A percentile compares a stretch with the other conserved stretches of the same genome.
phyloP scores from a whole-genome alignment of 2,797 vertebrate species.

The Eulemur mongoz region DNA sequence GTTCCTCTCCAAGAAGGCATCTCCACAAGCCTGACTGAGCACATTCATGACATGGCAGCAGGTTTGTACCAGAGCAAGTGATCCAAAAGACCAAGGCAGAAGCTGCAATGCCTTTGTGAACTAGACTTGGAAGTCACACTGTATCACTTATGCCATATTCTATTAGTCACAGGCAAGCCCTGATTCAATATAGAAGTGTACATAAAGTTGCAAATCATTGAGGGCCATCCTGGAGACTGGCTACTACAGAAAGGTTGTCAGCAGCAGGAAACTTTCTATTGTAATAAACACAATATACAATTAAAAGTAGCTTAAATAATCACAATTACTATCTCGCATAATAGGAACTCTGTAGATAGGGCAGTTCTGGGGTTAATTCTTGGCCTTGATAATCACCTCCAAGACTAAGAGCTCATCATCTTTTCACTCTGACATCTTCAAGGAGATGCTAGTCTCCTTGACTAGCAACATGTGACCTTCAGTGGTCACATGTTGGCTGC shows the following conservation, averaged over 20 bases:
- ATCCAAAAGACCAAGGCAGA: not conserved
- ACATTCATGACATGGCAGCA: not conserved
- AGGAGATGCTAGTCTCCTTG: not conserved
- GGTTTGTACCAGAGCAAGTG: not conserved
- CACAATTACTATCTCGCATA: not conserved
- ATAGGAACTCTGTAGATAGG: not conserved
- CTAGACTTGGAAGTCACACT: not conserved
- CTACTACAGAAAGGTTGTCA: not conserved
- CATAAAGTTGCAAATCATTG: not conserved
- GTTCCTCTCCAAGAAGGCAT: not conserved
- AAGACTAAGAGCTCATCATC: not conserved
- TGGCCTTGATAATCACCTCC: not conserved
- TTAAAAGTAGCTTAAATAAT: slow-evolving; percentile 21
- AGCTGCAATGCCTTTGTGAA: slow-evolving; percentile 2
- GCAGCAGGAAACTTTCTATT: not conserved
- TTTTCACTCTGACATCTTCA: not conserved
- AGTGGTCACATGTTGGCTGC: not conserved
- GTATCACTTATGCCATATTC: not conserved
- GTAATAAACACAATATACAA: slow-evolving; percentile 15
- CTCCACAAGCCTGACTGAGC: not conserved
- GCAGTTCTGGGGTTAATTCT: not conserved
- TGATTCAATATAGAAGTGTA: not conserved
- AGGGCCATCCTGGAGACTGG: not conserved
- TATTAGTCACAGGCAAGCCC: not conserved
- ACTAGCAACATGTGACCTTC: too few species aligned